Evolutionary conservation across 2,888 invertebrate species (phyloP).

Genomic region (Eupithecia tripunctaria): DNA sequence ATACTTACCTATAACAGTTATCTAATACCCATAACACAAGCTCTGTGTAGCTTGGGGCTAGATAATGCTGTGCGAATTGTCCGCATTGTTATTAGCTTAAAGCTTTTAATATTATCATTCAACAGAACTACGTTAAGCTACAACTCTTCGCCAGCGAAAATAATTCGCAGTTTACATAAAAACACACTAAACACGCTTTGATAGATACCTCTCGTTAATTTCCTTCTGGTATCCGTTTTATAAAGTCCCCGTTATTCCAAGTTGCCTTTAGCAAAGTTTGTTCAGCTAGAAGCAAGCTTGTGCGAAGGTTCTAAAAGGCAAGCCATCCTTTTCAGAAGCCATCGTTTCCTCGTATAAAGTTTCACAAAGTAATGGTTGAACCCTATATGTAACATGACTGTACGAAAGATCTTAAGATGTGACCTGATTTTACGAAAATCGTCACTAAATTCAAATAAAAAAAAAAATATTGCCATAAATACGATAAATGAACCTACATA

Average conservation of each 20-base stretch:
- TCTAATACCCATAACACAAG: no score
- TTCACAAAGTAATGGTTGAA: conserved; percentile 29
- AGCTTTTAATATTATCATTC: neutral
- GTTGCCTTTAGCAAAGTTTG: conserved; percentile 9
- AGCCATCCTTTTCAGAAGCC: conserved; percentile 27
- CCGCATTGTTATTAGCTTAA: no score
- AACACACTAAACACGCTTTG: neutral
- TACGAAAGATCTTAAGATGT: neutral
- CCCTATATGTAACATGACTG: neutral
- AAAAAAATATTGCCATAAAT: no score
- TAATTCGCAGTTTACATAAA: neutral
- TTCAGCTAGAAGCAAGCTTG: conserved; percentile 12
- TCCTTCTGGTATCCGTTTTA: conserved; percentile 13
- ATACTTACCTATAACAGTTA: no score
- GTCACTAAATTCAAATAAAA: no score
- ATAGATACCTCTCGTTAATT: neutral
- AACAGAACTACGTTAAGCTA: neutral
- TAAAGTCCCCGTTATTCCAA: conserved; percentile 11
- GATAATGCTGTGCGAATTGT: no score
- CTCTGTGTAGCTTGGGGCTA: no score
- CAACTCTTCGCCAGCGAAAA: neutral
- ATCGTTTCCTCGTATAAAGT: conserved; percentile 28
- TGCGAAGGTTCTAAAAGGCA: conserved; percentile 21
- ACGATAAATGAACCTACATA: no score
- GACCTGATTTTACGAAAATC: no score